Evolutionary conservation across 37 sponge, comb jelly and placozoan genomes (phyloP).

Genomic region (Crambe crambe): DNA sequence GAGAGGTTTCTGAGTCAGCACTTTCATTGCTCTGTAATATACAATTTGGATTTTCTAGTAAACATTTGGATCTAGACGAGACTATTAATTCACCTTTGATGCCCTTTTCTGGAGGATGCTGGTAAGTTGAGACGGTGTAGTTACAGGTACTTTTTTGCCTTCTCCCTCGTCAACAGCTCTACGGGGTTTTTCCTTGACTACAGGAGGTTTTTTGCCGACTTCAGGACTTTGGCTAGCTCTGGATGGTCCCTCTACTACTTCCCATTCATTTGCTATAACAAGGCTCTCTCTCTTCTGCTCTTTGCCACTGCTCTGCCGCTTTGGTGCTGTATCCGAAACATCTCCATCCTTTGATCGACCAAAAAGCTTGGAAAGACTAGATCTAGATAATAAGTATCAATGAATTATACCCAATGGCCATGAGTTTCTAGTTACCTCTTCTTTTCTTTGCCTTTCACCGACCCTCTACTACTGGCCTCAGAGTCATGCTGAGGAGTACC

Average conservation of each 20-base stretch:
- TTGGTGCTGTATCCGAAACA: not conserved
- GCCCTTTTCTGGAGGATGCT: too few relatives aligned
- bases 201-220: slow-evolving; percentile 18
- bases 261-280: not conserved
- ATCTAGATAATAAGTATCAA: not conserved
- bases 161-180: not conserved
- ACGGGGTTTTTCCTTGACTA: slow-evolving; percentile 35
- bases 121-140: not conserved
- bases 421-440: too few relatives aligned
- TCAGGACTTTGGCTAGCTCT: slow-evolving; percentile 11
- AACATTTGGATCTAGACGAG: not conserved
- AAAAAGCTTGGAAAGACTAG: not conserved
- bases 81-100: not conserved
- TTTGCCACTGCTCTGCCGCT: not conserved
- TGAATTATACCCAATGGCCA: too few relatives aligned
- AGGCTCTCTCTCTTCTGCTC: not conserved
- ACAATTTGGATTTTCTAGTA: too few relatives aligned
- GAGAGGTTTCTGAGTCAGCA: too few relatives aligned
- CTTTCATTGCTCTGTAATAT: too few relatives aligned
- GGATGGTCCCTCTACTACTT: not conserved
- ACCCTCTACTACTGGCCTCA: too few relatives aligned
- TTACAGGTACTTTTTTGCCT: slow-evolving; percentile 2
- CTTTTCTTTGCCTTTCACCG: too few relatives aligned
- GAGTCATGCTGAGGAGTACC: too few relatives aligned
- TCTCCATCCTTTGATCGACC: not conserved